These are phyloP conservation scores for Heloderma charlesbogerti DNA, from an alignment of 2,113 vertebrate genomes.

Conservation along the genomic window DNA sequence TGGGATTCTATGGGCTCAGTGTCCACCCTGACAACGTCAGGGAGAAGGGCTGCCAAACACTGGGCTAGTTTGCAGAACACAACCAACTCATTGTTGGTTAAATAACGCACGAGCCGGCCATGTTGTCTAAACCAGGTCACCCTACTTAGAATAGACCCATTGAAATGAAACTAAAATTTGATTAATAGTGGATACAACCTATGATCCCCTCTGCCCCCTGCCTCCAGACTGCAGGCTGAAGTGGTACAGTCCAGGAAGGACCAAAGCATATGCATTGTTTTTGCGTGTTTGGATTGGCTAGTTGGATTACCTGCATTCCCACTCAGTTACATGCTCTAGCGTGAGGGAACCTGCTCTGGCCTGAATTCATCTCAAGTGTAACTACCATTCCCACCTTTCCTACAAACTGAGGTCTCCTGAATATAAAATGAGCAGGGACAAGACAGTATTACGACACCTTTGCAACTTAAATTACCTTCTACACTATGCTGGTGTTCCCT, in stretches of 20 bases:
- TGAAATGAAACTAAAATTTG: too few relatives aligned
- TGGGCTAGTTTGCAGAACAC: too few relatives aligned
- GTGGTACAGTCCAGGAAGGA: background rate
- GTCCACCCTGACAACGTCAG: too few relatives aligned
- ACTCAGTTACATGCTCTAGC: background rate
- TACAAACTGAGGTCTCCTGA: background rate
- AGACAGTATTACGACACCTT: background rate
- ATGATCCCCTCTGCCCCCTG: too few relatives aligned
- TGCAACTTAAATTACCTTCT: background rate
- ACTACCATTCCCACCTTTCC: background rate
- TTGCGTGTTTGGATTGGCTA: background rate
- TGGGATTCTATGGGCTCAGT: too few relatives aligned
- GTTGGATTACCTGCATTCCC: background rate
- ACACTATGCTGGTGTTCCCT: background rate
- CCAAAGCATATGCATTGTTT: background rate
- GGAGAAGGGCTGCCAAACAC: background rate
- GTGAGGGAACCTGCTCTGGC: background rate
- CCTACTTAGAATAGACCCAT: too few relatives aligned
- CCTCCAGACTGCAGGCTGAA: background rate
- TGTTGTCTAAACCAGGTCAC: too few relatives aligned
- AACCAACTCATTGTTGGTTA: too few relatives aligned
- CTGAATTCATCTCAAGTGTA: background rate
- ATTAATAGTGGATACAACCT: too few relatives aligned
- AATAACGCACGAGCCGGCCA: too few relatives aligned
- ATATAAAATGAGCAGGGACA: background rate